These are phyloP conservation scores for Gulo gulo DNA, from an alignment of 2,113 vertebrate species.

Conservation along the genomic window DNA sequence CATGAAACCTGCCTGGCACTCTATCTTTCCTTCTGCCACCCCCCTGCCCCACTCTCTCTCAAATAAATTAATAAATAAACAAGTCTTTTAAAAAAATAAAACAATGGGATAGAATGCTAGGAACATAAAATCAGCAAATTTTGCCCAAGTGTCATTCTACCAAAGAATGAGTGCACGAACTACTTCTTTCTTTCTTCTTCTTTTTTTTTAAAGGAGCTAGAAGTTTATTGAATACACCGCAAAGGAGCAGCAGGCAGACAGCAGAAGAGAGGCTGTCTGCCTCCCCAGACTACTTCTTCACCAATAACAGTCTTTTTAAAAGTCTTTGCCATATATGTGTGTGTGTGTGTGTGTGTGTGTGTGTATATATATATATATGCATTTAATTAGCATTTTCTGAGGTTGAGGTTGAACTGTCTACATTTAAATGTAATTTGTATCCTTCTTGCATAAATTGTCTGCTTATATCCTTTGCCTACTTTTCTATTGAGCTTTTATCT, in stretches of 20 bases:
- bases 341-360: too few relatives aligned
- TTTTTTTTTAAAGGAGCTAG: too few relatives aligned
- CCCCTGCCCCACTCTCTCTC: too few relatives aligned
- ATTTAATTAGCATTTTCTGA: neutral
- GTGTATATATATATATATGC: neutral
- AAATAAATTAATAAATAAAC: too few relatives aligned
- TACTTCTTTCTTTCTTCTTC: too few relatives aligned
- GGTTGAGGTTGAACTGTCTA: neutral
- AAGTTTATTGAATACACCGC: too few relatives aligned
- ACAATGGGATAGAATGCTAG: neutral
- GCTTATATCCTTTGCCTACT: neutral
- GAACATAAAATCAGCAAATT: neutral
- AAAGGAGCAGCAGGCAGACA: too few relatives aligned
- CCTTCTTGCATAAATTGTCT: neutral
- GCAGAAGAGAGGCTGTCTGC: neutral
- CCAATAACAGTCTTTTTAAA: neutral
- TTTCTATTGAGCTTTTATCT: neutral
- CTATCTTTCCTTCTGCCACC: too few relatives aligned
- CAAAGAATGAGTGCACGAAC: neutral
- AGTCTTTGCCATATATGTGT: neutral
- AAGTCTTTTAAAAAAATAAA: neutral
- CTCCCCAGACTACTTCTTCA: neutral
- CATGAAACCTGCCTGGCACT: too few relatives aligned
- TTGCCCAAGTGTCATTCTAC: neutral
- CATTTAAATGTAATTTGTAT: neutral